Conservation (phyloP, 2,113 vertebrate genomes). For the Anseranas semipalmata region DNA sequence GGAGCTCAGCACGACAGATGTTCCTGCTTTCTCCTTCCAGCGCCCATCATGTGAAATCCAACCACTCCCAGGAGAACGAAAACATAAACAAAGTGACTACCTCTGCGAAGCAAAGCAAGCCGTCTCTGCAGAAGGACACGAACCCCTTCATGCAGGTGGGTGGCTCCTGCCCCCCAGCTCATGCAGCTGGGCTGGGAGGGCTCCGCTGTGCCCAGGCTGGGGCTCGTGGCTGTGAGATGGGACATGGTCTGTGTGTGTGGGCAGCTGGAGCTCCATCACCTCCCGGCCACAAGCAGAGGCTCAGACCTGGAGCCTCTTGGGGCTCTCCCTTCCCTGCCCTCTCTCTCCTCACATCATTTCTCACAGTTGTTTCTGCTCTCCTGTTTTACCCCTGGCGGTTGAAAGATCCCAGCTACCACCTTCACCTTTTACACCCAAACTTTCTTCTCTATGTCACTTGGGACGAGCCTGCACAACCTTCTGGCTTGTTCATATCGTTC, state of each 20-base stretch:
- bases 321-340: background rate
- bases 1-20: background rate
- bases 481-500: background rate
- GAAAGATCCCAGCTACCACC: background rate
- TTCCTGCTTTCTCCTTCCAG: slow-evolving; percentile 54
- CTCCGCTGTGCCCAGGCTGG: background rate
- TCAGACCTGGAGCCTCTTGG: background rate
- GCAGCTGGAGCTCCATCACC: background rate
- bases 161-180: background rate
- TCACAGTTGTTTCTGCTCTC: background rate
- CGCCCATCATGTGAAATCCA: background rate
- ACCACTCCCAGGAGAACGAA: slow-evolving; percentile 59
- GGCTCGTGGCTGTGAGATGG: accelerated
- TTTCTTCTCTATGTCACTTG: background rate
- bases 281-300: background rate
- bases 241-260: accelerated
- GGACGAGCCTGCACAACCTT: background rate
- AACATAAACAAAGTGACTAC: slow-evolving; percentile 20
- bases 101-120: slow-evolving; percentile 46
- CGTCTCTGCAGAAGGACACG: slow-evolving; percentile 55
- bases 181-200: background rate
- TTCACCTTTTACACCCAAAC: background rate
- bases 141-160: slow-evolving; percentile 75
- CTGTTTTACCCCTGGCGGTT: background rate
- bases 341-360: background rate